Conservation (phyloP, 1,140 invertebrate genomes). For the Drosophila lacertosa region DNA sequence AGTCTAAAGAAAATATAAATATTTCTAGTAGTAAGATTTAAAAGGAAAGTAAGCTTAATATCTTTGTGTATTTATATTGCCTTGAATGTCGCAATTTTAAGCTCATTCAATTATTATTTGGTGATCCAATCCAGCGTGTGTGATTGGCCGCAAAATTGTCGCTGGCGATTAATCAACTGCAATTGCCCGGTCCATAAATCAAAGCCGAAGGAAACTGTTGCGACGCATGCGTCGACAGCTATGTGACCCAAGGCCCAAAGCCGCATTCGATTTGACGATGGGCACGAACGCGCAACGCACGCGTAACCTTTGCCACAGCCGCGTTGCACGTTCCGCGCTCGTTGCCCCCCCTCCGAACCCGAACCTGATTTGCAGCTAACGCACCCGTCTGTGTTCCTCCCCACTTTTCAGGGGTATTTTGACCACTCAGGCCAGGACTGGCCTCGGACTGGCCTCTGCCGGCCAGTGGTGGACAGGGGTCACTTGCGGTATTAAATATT, state of each 20-base stretch:
- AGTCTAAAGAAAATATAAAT: too few relatives aligned
- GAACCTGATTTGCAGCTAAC: constrained; percentile 41
- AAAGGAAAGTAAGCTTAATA: too few relatives aligned
- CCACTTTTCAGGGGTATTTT: constrained; percentile 46
- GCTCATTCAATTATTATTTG: background rate
- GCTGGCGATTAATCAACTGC: constrained; percentile 42
- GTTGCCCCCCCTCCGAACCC: constrained; percentile 3
- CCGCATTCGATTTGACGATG: constrained; percentile 19
- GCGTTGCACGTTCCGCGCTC: constrained; percentile 24
- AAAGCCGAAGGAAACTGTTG: constrained; percentile 20
- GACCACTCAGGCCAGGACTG: constrained; percentile 52
- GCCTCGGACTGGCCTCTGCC: background rate
- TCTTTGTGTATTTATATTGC: too few relatives aligned
- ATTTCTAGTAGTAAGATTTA: too few relatives aligned
- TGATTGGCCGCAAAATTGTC: constrained; percentile 13
- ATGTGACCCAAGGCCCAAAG: constrained; percentile 57
- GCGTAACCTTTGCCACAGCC: constrained; percentile 78
- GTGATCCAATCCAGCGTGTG: constrained; percentile 1
- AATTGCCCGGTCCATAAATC: constrained; percentile 60
- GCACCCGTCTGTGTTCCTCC: constrained; percentile 10
- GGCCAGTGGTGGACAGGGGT: constrained; percentile 64
- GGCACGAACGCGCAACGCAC: constrained; percentile 70
- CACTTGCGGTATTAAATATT: constrained; percentile 80
- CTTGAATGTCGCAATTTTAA: background rate
- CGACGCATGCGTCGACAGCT: constrained; percentile 61